Percentiles rank a stretch among this genome's conserved stretches.
Conservation (phyloP, 2,888 invertebrate genomes). For the Penaeus monodon region DNA sequence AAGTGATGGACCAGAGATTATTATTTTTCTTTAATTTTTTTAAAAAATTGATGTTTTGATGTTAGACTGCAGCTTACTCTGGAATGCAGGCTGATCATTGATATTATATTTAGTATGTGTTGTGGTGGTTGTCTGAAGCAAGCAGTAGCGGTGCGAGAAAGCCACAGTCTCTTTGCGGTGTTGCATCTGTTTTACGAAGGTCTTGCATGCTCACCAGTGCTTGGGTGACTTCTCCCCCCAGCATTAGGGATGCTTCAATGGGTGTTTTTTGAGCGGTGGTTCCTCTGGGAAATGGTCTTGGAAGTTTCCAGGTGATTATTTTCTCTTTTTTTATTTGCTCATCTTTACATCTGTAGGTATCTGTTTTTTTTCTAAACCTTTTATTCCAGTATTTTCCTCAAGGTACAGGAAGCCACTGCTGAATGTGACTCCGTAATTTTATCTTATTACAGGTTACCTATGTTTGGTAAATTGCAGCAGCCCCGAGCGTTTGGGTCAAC, state of each 20-base stretch:
- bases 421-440: slow-evolving; percentile 4
- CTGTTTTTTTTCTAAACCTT: too few species aligned
- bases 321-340: too few species aligned
- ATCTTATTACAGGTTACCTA: slow-evolving; percentile 57
- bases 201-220: too few species aligned
- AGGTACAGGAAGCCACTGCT: not conserved
- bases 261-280: too few species aligned
- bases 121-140: too few species aligned
- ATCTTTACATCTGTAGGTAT: not conserved
- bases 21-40: slow-evolving; percentile 9
- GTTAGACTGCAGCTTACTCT: slow-evolving; percentile 27
- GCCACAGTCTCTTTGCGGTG: too few species aligned
- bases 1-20: not conserved
- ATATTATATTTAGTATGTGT: not conserved
- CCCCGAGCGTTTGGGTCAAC: slow-evolving; percentile 34
- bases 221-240: too few species aligned
- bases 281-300: too few species aligned
- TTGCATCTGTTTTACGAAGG: too few species aligned
- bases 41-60: slow-evolving; percentile 21
- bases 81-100: not conserved
- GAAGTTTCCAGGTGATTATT: too few species aligned
- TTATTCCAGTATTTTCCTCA: slow-evolving; percentile 8
- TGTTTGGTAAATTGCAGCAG: slow-evolving; percentile 53
- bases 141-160: too few species aligned
- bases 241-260: too few species aligned